These are phyloP conservation scores for Pampus argenteus DNA, from an alignment of 2,797 vertebrate genomes.

Conservation along the genomic window DNA sequence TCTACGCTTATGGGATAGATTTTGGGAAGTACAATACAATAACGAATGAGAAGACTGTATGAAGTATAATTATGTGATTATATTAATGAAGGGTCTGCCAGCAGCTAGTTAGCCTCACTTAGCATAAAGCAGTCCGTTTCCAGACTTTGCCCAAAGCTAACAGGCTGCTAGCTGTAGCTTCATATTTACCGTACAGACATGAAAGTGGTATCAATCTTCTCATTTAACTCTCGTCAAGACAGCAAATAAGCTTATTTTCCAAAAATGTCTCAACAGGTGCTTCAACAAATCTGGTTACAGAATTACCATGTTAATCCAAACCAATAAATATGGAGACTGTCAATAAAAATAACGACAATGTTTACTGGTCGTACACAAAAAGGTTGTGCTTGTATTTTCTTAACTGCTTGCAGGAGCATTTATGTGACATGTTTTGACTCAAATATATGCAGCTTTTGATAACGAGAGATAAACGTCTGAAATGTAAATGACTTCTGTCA, in stretches of 20 bases:
- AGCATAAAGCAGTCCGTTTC: background rate
- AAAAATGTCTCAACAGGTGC: constrained; percentile 4
- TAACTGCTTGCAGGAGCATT: constrained; percentile 11
- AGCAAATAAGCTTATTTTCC: background rate
- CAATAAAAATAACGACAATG: constrained; percentile 10
- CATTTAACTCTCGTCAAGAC: background rate
- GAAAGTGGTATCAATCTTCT: background rate
- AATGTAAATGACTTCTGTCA: constrained; percentile 42
- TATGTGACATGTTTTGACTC: constrained; percentile 29
- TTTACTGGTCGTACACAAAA: background rate
- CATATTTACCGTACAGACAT: background rate
- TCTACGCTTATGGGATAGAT: constrained; percentile 11
- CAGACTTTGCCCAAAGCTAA: constrained; percentile 7
- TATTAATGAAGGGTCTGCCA: background rate
- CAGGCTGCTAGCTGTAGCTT: background rate
- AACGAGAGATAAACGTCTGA: constrained; percentile 21
- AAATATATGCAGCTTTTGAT: constrained; percentile 27
- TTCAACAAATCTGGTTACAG: constrained; percentile 8
- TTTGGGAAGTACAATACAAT: background rate
- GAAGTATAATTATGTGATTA: background rate
- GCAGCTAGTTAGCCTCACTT: background rate
- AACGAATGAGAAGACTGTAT: background rate
- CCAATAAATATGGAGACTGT: constrained; percentile 51
- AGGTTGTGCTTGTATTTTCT: constrained; percentile 5
- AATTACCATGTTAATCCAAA: constrained; percentile 8